These are phyloP conservation scores for Drosophila nigrodunni DNA, from an alignment of 1,140 invertebrate genomes.

Conservation along the genomic window DNA sequence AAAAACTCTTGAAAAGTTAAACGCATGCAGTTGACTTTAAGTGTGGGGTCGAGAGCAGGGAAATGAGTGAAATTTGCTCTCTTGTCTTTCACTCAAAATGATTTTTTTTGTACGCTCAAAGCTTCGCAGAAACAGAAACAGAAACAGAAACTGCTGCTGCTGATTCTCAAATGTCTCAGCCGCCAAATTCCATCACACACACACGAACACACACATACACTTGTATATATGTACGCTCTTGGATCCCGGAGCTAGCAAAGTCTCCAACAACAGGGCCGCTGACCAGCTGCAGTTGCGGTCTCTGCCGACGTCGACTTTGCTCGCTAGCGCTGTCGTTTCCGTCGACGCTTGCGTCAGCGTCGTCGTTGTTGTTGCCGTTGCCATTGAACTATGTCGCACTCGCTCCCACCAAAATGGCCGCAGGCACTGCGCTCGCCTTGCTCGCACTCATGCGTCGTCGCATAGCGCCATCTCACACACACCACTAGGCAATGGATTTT, in stretches of 20 bases:
- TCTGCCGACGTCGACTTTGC: conserved; percentile 20
- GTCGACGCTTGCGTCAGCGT: conserved; percentile 9
- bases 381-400: conserved; percentile 45
- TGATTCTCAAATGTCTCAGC: conserved; percentile 54
- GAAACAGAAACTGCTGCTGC: conserved; percentile 26
- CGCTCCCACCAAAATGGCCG: conserved; percentile 80
- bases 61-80: conserved; percentile 12
- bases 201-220: conserved; percentile 15
- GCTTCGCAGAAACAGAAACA: conserved; percentile 37
- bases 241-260: conserved; percentile 47
- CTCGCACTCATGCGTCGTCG: conserved; percentile 11
- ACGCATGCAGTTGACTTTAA: conserved; percentile 4
- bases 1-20: conserved; percentile 3
- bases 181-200: conserved; percentile 64
- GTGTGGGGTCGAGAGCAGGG: background rate
- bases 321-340: background rate
- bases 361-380: conserved; percentile 7
- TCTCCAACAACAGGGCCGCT: conserved; percentile 72
- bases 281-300: conserved; percentile 54
- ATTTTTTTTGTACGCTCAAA: no score
- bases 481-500: conserved; percentile 32
- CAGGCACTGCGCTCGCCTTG: conserved; percentile 36
- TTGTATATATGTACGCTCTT: background rate
- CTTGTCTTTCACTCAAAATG: conserved; percentile 55
- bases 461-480: conserved; percentile 20